Conservation (phyloP, 1,140 invertebrate genomes). For the Polypedilum pembai region DNA sequence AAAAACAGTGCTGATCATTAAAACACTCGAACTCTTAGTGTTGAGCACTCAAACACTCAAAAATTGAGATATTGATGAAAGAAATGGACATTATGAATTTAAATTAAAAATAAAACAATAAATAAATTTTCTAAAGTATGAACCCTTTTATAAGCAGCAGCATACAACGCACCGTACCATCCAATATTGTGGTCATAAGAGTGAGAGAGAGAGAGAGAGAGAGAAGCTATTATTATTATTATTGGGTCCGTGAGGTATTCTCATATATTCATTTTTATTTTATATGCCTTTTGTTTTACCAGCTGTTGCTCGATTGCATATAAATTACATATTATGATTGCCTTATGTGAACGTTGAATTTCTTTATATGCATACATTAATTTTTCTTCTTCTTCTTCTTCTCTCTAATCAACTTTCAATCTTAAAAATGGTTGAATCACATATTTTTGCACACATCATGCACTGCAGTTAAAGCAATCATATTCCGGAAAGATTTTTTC, state of each 20-base stretch:
- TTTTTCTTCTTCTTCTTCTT: not conserved
- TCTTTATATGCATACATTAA: conserved; percentile 14
- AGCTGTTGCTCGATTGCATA: conserved; percentile 23
- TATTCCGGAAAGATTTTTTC: too few species aligned
- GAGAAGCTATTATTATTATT: conserved; percentile 9
- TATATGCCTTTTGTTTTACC: conserved; percentile 24
- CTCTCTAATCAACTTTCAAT: conserved; percentile 15
- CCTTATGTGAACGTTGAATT: not conserved
- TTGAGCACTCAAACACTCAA: too few species aligned
- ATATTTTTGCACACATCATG: too few species aligned
- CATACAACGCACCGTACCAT: not conserved
- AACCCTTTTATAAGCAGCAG: not conserved
- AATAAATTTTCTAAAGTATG: too few species aligned
- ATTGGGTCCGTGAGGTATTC: not conserved
- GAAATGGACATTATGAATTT: too few species aligned
- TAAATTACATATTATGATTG: conserved; percentile 24
- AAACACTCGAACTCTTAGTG: too few species aligned
- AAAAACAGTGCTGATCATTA: too few species aligned
- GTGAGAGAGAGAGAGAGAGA: too few species aligned
- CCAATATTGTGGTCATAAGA: not conserved
- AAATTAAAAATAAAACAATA: too few species aligned
- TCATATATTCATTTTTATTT: not conserved
- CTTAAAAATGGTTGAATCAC: not conserved
- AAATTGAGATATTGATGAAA: too few species aligned
- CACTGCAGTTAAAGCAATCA: too few species aligned